Conservation (phyloP, 2,797 vertebrate species). For the Epinephelus coioides region DNA sequence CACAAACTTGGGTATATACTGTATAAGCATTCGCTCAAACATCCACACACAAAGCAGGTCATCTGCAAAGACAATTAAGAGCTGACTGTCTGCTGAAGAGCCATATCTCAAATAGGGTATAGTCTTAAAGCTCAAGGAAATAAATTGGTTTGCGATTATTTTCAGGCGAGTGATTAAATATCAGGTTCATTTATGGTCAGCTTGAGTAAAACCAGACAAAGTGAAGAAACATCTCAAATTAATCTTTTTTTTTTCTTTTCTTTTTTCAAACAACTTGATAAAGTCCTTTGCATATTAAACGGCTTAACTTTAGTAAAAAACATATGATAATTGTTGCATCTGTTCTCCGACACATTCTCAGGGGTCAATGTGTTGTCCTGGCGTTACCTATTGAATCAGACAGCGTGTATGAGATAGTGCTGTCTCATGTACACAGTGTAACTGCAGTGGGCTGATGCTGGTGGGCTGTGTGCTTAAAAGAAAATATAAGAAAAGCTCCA, state of each 20-base stretch:
- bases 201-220: constrained; percentile 28
- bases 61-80: constrained; percentile 20
- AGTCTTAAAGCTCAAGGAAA: constrained; percentile 38
- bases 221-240: constrained; percentile 21
- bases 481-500: constrained; percentile 22
- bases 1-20: background rate
- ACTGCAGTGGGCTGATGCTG: constrained; percentile 9
- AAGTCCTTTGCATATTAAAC: constrained; percentile 35
- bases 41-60: constrained; percentile 14
- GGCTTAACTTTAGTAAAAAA: constrained; percentile 7
- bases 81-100: constrained; percentile 25
- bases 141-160: constrained; percentile 55
- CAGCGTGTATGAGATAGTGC: background rate
- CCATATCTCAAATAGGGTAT: constrained; percentile 50
- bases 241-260: background rate
- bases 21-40: constrained; percentile 4
- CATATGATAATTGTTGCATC: background rate
- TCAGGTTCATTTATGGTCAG: constrained; percentile 39
- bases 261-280: background rate
- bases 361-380: background rate
- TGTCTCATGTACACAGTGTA: background rate
- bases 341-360: background rate
- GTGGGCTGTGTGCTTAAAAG: constrained; percentile 2
- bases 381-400: background rate
- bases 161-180: constrained; percentile 36